Evolutionary conservation across 2,113 vertebrate genomes (phyloP), one percentile per base, ranked within the genome.

Genomic region (Gnathonemus longibarbis): DNA sequence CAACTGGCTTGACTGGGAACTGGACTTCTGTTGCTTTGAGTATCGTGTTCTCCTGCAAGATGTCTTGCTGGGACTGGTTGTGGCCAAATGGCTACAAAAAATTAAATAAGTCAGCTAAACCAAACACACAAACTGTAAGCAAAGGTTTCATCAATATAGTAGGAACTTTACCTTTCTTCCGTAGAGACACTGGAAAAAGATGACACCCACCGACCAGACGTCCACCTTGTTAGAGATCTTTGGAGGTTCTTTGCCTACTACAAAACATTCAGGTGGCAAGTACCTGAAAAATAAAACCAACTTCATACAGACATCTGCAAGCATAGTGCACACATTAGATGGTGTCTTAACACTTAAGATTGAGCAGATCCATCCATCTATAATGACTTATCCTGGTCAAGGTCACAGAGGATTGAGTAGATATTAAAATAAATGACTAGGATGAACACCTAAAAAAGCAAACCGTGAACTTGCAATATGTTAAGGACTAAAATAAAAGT

Each of bases 201-300:
- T 99, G 88, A 99, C 97, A 74, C 98, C 98, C 87, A 99, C 98
- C 52, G 98, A 99, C 98, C 98, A 99, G 27, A 99, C 98, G 0
- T 99, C 98, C 94, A 99, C 98, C 94, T 99, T 99, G 94, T 99
- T 99, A 93, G 98, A 99, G 95, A 99, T 99, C 96, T 99, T 99
- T 93, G 98, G 98, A 93, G 98, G 98, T 92, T 99, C 98, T 95
- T 99, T 99, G 90, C 98, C 98, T 92, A 99, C 98, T 92, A 99
- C 98, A 95, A 99, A 99, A 95, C 98, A 99, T 90, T 99, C 98
- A 84, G 98, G 98, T 92, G 98, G 98, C 94, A 99, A 94, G 92
- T 99, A 99, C 98, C 98, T 99, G 92, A 3, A 89, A 77, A 91
- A 66, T 0, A 88, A 80, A 84, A 10, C 35, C 15, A 11, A 70